Evolutionary conservation across 2,888 invertebrate species (phyloP), one percentile per base, ranked within the genome.

Genomic region (Limnephilus auricula): DNA sequence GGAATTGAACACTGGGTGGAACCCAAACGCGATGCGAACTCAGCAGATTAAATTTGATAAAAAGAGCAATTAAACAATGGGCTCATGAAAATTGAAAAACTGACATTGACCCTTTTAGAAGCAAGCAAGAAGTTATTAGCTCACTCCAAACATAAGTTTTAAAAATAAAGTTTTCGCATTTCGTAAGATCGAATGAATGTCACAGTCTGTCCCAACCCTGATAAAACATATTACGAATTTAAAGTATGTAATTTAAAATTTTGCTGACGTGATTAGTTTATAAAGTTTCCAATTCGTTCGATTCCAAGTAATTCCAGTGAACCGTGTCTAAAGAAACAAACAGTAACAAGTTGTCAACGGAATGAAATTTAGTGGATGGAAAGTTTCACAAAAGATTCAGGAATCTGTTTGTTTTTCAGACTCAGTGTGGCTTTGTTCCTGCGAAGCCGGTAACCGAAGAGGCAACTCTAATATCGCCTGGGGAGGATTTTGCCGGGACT

Each of bases 401-500:
- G 31, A 91, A 89, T 89, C 85, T 85, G 37, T 89, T 88, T 91
- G 79, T 91, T 86, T 91, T 92, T 89, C 92, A 93, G 93, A 84
- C 90, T 93, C 84, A 82, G 89, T 31, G 82, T 91, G 89, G 87
- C 91, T 50, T 90, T 92, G 86, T 90, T 92, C 85, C 78, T 92
- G 79, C 91, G 90, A n/a, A 85, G 89, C 92, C 93, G 93, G 93
- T 93, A 93, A 93, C 93, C 93, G 91, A 91, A 90, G 89, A 92
- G 85, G 45, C 65, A 85, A 89, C 84, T 79, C 30, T 89, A 78
- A 90, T 84, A 90, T 79, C 82, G 40, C 90, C 78, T 9, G 37
- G 15, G 78, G 65, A 50, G 84, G 78, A 90, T 37, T 50, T 25
- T 31, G 82, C 32, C 25, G 82, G 82, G 40, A 85, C 45, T 85